Evolutionary conservation across 2,888 invertebrate genomes (phyloP), one percentile per base, ranked within the genome.

Genomic region (Chamaedrilus cognettii): DNA sequence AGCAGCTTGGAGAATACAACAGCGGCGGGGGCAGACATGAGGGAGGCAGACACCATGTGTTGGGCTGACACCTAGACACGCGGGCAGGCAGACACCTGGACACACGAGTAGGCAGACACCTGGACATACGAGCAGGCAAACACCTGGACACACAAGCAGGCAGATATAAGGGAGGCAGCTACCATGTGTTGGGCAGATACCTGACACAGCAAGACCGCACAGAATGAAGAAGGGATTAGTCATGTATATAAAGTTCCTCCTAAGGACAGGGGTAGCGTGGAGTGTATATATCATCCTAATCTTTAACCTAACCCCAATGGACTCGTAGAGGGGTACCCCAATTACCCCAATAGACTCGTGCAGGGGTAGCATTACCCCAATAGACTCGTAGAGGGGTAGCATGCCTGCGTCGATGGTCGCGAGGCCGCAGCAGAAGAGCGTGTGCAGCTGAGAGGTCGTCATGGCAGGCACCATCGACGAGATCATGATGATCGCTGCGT

Each of bases 11-110:
- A 88, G 79, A 88, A 91, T 76, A 92, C 93, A 31, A 97, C 83
- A 0, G 95, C 91, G 0, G 94, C 94, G 0, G 96, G 96, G 0
- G 96, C 96, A 0, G 95, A 92, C 96, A 97, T 95, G 1, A 96
- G 90, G 69, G 93, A 92, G 0, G 96, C 92, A 0, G 95, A 93
- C 70, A 97, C 89, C n/a, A n/a, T n/a, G n/a, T n/a, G n/a, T 55
- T 96, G 88, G 0, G 96, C 89, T 2, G 72, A 58, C 19, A 74
- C 93, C 0, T 70, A 56, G 3, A 30, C 23, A 19, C 11, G 56
- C 50, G 23, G 50, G 23, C 50, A n/a, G 23, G 2, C 19, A 50
- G 23, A 50, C 19, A 19, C 23, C 2, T 50, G 50, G 23, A 51
- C 51, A 51, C 23, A 51, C 1, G 3, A 23, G 28, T 3, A 51